Conservation (phyloP, 2,113 vertebrate species). For the Helogale parvula region DNA sequence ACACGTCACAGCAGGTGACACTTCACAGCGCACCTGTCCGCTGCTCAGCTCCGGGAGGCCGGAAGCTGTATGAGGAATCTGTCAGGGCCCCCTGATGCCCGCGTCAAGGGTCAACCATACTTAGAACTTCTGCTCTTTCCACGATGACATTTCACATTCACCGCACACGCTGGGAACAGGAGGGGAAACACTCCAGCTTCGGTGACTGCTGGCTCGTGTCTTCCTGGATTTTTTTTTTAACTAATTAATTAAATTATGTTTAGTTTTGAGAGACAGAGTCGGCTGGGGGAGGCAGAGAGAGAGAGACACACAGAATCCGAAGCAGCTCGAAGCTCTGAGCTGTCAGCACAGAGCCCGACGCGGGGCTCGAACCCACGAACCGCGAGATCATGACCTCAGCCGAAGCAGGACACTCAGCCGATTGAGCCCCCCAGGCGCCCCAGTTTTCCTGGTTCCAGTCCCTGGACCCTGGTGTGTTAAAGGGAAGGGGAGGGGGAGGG, state of each 20-base stretch:
- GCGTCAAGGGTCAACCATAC: not conserved
- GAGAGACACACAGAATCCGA: too few relatives aligned
- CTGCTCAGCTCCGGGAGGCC: not conserved
- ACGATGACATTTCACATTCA: accelerated
- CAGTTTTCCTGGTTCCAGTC: not conserved
- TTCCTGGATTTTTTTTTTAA: not conserved
- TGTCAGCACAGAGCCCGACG: too few relatives aligned
- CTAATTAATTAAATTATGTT: too few relatives aligned
- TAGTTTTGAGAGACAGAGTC: too few relatives aligned
- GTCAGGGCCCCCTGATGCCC: not conserved
- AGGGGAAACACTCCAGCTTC: accelerated
- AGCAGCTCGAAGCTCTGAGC: too few relatives aligned
- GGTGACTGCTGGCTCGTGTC: accelerated
- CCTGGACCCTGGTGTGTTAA: not conserved
- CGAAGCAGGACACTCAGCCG: too few relatives aligned
- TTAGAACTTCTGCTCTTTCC: not conserved
- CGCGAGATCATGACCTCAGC: too few relatives aligned
- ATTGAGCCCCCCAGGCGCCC: too few relatives aligned
- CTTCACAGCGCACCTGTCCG: not conserved
- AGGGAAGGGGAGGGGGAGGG: not conserved
- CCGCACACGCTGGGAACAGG: not conserved
- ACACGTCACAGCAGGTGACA: too few relatives aligned
- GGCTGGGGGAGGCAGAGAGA: too few relatives aligned
- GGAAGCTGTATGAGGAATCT: too few relatives aligned
- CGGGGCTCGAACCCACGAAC: too few relatives aligned